Conservation (phyloP, 2,113 vertebrate genomes). For the Brienomyrus longianalis region DNA sequence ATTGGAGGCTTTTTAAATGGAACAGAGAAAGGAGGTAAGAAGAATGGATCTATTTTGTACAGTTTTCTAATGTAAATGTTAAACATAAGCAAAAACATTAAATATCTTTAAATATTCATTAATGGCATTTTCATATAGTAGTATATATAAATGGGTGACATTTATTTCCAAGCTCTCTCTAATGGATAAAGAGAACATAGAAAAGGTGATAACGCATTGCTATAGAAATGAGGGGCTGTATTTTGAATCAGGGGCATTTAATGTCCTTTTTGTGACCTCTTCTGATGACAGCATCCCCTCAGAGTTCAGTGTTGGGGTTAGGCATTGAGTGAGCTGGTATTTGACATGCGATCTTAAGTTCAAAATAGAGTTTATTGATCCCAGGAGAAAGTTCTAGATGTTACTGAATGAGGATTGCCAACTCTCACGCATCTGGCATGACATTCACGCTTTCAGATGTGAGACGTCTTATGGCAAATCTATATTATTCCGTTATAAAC, state of each 20-base stretch:
- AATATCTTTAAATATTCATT: neutral
- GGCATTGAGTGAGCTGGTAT: neutral
- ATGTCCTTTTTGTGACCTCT: neutral
- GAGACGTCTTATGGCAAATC: neutral
- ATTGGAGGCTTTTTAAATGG: conserved; percentile 75
- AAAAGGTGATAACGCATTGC: neutral
- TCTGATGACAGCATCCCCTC: neutral
- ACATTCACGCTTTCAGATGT: neutral
- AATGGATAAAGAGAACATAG: neutral
- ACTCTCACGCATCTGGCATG: neutral
- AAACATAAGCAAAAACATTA: neutral
- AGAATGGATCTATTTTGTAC: neutral
- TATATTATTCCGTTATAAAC: neutral
- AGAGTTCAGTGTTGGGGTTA: neutral
- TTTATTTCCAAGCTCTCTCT: neutral
- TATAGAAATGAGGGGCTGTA: neutral
- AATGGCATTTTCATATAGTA: neutral
- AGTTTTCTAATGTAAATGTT: neutral
- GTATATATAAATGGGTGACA: neutral
- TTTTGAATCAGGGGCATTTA: neutral
- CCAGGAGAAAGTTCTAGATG: neutral
- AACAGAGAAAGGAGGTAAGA: conserved; percentile 79
- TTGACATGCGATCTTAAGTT: neutral
- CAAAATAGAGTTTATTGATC: neutral
- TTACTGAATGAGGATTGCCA: neutral